phyloP scores from a whole-genome alignment of 1,140 invertebrate genomes.

The Sycophila sp. region DNA sequence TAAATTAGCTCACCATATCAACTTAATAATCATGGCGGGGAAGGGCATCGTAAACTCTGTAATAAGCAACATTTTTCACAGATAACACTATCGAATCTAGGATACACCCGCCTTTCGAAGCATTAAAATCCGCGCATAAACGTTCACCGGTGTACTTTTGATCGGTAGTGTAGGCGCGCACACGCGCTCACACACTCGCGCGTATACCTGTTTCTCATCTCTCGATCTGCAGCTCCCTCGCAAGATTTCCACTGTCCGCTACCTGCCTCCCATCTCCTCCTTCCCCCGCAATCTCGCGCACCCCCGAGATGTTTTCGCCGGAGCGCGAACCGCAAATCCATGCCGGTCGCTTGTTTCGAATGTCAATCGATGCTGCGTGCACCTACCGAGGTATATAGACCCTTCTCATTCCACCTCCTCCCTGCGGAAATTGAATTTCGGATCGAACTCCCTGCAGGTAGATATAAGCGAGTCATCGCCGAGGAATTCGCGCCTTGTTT shows the following conservation, averaged over 20 bases:
- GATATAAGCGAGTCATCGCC: conserved; percentile 13
- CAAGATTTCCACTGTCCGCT: background rate
- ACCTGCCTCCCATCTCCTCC: background rate
- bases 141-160: background rate
- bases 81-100: no score
- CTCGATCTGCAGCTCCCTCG: background rate
- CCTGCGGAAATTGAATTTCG: conserved; percentile 24
- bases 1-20: no score
- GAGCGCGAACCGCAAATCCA: no score
- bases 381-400: no score
- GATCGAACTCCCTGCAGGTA: background rate
- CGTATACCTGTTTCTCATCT: conserved; percentile 7
- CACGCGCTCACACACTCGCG: background rate
- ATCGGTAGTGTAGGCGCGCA: background rate
- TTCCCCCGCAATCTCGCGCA: no score
- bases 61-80: no score
- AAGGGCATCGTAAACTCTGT: no score
- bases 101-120: no score
- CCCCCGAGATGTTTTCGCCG: no score
- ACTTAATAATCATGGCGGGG: no score
- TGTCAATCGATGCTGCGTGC: conserved; percentile 34
- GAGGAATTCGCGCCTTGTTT: no score
- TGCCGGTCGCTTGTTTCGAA: conserved; percentile 26
- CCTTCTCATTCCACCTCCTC: background rate
- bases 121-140: background rate